Base-by-base conservation (phyloP, 1,140 invertebrate species). In the Micrasema minimum region DNA sequence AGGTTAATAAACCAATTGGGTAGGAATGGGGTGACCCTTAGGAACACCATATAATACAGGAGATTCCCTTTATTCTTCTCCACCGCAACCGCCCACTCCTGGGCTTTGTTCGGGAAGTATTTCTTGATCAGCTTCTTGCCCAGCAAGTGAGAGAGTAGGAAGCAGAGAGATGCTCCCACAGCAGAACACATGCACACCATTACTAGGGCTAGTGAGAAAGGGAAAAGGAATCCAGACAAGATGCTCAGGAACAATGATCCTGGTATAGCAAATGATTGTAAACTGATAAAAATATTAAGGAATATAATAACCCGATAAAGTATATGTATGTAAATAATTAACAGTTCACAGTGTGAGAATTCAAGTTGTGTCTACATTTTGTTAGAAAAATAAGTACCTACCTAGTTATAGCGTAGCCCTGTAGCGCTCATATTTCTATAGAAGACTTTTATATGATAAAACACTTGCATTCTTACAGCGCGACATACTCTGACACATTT, bases 1-100 rank as follows among this genome's bases (percentile, higher is more conserved):
- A 99, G 89, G 85, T 99, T 99, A 76, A 99, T 99, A 83, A 99
- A 99, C 98, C 98, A 99, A 84, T 99, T 99, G 4, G 98, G 98
- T 66, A 99, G 84, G 76, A 99, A 92, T 57, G 98, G 98, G 12
- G 98, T 99, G 69, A 99, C 94, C 74, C 98, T 89, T 45, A 99
- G 86, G 82, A 99, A 99, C 77, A 99, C 88, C 74, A 99, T 97
- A 80, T 99, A 99, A 84, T 96, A 97, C 11, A 99, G 88, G 65
- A 99, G 84, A 82, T 98, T 91, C 69, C 95, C 90, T 74, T 89
- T 87, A 78, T 99, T 96, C 76, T 92, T 94, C 35, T 90, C 85
- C 65, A 98, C 94, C 78, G 92, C 90, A 31, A 87, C 80, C 31
- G 95, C 91, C 96, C 97, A 99, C 73, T 92, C 83, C 53, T 88